phyloP scores from a whole-genome alignment of 2,888 invertebrate species.

The Nymphalis polychloros region DNA sequence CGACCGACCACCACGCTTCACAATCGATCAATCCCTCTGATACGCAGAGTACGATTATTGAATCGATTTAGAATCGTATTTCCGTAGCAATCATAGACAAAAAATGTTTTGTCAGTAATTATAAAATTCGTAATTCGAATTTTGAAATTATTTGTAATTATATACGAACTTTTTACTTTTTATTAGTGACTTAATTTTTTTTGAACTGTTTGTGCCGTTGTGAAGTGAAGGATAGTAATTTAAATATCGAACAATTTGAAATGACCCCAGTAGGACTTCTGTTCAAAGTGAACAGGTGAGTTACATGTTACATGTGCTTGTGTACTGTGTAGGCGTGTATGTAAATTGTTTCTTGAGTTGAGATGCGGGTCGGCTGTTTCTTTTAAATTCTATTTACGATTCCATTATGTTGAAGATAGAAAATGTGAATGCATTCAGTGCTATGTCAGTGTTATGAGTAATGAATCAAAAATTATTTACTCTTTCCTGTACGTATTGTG shows the following conservation, averaged over 20 bases:
- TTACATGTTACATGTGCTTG: conserved; percentile 34
- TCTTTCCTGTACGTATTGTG: too few relatives aligned
- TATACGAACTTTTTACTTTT: conserved; percentile 6
- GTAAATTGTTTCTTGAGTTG: not conserved
- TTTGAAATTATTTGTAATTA: not conserved
- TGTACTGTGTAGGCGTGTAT: not conserved
- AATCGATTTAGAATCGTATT: conserved; percentile 41
- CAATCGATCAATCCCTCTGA: conserved; percentile 51
- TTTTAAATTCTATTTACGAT: not conserved
- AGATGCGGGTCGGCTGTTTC: not conserved
- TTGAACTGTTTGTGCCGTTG: conserved; percentile 32
- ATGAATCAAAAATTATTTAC: not conserved
- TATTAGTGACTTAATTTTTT: conserved; percentile 34
- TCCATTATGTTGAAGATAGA: not conserved
- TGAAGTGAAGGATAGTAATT: conserved; percentile 47
- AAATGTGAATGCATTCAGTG: not conserved
- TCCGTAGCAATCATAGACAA: not conserved
- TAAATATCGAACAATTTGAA: conserved; percentile 47
- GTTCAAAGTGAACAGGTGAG: conserved; percentile 83
- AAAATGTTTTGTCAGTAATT: not conserved
- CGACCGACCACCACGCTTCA: conserved; percentile 61
- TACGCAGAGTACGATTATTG: conserved; percentile 45
- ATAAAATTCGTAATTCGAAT: conserved; percentile 10
- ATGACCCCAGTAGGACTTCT: conserved; percentile 83
- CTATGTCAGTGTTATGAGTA: not conserved